Base-by-base conservation (phyloP, 1,140 invertebrate genomes). In the Drosophila kurseongensis region DNA sequence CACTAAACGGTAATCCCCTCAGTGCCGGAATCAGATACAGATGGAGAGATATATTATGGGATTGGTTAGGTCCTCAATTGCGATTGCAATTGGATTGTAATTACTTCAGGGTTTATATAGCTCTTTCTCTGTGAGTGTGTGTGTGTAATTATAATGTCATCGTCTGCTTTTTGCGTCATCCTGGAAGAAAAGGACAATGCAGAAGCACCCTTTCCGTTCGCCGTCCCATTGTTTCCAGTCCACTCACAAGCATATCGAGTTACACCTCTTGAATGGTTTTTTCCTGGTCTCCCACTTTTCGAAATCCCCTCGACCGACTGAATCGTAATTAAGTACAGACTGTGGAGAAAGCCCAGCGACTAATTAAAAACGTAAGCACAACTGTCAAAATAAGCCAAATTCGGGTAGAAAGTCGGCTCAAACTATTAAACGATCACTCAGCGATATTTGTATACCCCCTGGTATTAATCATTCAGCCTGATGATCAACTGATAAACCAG, bases 61-160 rank as follows among this genome's bases (percentile, higher is more conserved):
- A 84, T 84, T 84, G 75, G 59, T 69, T 71, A 52, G 68, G 55
- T 44, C 32, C 38, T 71, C 69, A 75, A 63, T 66, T 42, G 80
- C 71, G 65, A 81, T 60, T 81, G 80, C 56, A 90, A 91, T 91
- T 79, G 78, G 83, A 79, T 91, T 91, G 88, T 88, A 91, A 91
- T 91, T 91, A 91, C 69, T 56, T 29, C 40, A 59, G 47, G 66
- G 57, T 55, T 50, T 81, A 32, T 41, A 35, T 57, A 16, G 13
- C 9, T 57, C 7, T 18, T n/a, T n/a, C 35, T 52, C 32, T 51
- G 36, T 42, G 41, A 42, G 29, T n/a, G 27, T 50, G 63, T 51
- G 47, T 71, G 42, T 71, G 65, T 75, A 83, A 91, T 91, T 91
- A 88, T 81, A 89, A 88, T 89, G 84, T 88, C 75, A 76, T 67